Conservation (phyloP, 2,888 invertebrate genomes). For the Heteromyza rotundicornis region DNA sequence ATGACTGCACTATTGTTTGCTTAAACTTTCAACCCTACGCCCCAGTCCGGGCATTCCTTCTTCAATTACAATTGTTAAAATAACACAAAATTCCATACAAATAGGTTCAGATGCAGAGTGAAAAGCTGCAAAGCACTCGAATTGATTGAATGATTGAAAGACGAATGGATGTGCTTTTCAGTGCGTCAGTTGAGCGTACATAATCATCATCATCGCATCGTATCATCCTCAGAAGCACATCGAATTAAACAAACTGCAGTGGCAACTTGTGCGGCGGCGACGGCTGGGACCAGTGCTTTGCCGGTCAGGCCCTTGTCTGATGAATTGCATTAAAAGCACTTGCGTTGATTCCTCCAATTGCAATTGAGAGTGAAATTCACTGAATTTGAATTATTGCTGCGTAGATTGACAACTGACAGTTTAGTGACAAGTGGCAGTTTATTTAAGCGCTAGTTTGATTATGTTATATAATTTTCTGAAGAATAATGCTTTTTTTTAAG, state of each 20-base stretch:
- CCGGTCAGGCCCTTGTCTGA: slow-evolving; percentile 3
- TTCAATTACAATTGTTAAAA: slow-evolving; percentile 10
- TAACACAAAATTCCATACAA: not conserved
- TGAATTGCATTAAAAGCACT: slow-evolving; percentile 12
- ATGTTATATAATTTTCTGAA: too few species aligned
- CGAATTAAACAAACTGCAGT: not conserved
- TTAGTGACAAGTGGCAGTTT: too few species aligned
- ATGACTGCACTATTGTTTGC: not conserved
- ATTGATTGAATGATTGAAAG: slow-evolving; percentile 19
- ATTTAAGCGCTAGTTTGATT: too few species aligned
- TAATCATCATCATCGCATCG: too few species aligned
- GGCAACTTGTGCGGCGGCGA: not conserved
- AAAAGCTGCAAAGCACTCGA: slow-evolving; percentile 9
- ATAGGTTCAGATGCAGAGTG: not conserved
- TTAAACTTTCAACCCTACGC: not conserved
- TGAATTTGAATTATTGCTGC: slow-evolving; percentile 36
- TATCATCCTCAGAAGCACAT: not conserved
- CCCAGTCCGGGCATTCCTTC: not conserved
- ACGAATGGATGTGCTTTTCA: not conserved
- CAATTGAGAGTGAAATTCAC: not conserved
- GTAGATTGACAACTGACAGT: slow-evolving; percentile 38
- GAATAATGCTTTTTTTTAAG: too few species aligned
- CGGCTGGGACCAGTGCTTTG: not conserved
- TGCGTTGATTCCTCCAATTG: not conserved
- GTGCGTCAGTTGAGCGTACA: not conserved